Base-by-base conservation (phyloP, 2,113 vertebrate species). In the Embiotoca jacksoni region DNA sequence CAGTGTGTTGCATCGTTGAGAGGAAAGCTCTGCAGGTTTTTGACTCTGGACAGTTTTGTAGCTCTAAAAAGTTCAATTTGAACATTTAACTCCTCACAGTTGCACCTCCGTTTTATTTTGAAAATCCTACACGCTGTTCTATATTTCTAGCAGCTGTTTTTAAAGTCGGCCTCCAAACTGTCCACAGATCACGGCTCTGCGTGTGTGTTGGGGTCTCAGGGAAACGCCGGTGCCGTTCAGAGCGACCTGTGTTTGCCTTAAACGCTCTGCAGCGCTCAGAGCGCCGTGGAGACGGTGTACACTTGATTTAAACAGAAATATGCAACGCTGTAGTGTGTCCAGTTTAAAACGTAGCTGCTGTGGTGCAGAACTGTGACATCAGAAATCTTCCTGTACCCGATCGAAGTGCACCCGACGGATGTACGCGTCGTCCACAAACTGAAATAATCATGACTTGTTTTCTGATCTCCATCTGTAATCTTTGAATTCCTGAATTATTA, bases 131-230 rank as follows among this genome's bases (percentile, higher is more conserved):
- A 44, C 9, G 6, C 41, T 4, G 6, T 2, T 1, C 13, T 10
- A 23, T 23, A 23, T 23, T 23, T 23, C 23, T 23, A 23, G 23
- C 23, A 23, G 23, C 23, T 23, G 23, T 23, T 23, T 23, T 23
- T 23, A 23, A 23, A 23, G 23, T 23, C 23, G 4, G 35, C 54
- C 23, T 57, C 41, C 31, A 53, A 35, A 61, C 49, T 41, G 50
- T 76, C 35, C n/a, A 49, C 32, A 6, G 36, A 23, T 31, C 7
- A 16, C 3, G 1, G 6, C 33, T 80, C n/a, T 61, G 50, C 41
- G 4, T 63, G 60, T 37, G 59, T 68, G 41, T 55, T 55, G 64
- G 11, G 50, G 47, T 83, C 90, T 92, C 86, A 89, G 90, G 87
- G 80, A 89, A 81, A 71, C 61, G 23, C 23, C 32, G 67, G 30